Conservation (phyloP, 2,113 vertebrate species). For the Oncorhynchus nerka region DNA sequence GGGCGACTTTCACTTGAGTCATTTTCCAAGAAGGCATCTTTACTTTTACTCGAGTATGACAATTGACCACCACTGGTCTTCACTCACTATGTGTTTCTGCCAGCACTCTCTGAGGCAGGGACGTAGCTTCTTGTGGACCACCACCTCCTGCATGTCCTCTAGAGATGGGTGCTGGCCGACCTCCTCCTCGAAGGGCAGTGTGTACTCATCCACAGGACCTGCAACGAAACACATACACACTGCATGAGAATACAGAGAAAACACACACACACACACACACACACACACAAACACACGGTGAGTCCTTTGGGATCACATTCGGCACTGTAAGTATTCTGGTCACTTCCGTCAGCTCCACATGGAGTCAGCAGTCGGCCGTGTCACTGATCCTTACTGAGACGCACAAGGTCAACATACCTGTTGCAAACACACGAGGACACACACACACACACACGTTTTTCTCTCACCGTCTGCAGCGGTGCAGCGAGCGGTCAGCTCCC, state of each 20-base stretch:
- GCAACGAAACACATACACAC: constrained; percentile 10
- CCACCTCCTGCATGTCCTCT: constrained; percentile 99
- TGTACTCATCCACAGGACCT: constrained; percentile 97
- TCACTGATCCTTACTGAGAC: neutral
- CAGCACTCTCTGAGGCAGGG: constrained; percentile 92
- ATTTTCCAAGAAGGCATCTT: too few relatives aligned
- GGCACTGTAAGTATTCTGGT: neutral
- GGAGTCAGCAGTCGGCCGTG: neutral
- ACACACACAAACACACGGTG: constrained; percentile 7
- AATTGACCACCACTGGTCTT: neutral
- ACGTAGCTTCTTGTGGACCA: constrained; percentile 97
- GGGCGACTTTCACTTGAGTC: too few relatives aligned
- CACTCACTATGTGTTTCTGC: constrained; percentile 95
- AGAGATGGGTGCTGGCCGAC: constrained; percentile 97
- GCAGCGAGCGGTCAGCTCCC: constrained; percentile 91
- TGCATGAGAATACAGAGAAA: neutral
- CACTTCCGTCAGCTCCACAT: neutral
- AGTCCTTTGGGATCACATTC: constrained; percentile 12
- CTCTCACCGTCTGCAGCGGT: constrained; percentile 91
- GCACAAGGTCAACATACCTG: neutral
- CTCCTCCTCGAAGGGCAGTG: constrained; percentile 97
- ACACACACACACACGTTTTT: neutral
- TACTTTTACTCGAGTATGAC: too few relatives aligned
- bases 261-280: constrained; percentile 4
- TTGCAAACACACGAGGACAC: neutral